Evolutionary conservation across 2,888 invertebrate genomes (phyloP), one percentile per base, ranked within the genome.

Genomic region (Heteromurus nitidus): DNA sequence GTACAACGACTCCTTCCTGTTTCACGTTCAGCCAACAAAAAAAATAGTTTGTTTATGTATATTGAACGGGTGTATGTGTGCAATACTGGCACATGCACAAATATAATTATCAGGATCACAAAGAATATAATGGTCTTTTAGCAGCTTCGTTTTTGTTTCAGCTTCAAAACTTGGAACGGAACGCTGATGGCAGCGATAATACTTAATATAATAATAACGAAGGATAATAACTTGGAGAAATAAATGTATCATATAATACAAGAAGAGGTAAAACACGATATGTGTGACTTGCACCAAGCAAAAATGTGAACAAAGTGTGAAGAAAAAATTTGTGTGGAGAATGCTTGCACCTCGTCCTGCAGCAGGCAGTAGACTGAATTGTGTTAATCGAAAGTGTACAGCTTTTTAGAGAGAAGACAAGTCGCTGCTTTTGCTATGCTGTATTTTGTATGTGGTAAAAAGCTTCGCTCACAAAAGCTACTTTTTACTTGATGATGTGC

Each of bases 281-380:
- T 5, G n/a, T 24, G 22, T 20, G 55, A 55, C 18, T 55, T 55
- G 24, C 7, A 2, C 22, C 22, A 7, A 13, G 26, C 11, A 58
- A 5, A 24, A 58, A 58, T 58, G 58, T 2, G 26, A 3, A 13
- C 9, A 11, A 1, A 9, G 9, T 18, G 2, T 18, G 20, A 20
- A 53, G 22, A 22, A 18, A 20, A 53, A 20, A 53, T 18, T 53
- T 1, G 11, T 20, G 20, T 3, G 53, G 2, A 22, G 20, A 11
- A 53, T 53, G 20, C 11, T 18, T 64, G 69, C 53, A 50, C 30
- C 67, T 55, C 67, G 65, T 75, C 55, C 65, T 55, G 20, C 65
- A 77, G 77, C 65, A 62, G 55, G 50, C 69, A 69, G 64, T 62
- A 69, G 60, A 77, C 77, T 77, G 69, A 28, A 50, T 77, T 77